Evolutionary conservation across 2,113 vertebrate species (phyloP).

Genomic region (Embiotoca jacksoni): DNA sequence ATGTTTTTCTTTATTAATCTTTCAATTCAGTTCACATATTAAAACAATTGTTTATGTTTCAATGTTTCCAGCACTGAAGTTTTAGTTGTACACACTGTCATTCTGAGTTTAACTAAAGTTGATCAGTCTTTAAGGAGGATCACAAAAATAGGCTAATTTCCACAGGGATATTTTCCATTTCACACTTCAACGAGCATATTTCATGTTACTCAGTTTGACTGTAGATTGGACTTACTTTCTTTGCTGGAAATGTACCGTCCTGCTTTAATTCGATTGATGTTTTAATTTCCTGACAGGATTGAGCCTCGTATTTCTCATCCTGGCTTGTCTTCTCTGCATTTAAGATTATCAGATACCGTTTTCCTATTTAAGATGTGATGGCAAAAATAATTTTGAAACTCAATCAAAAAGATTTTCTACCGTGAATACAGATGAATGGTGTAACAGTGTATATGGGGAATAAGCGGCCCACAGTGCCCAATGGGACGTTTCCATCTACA

Average conservation of each 20-base stretch:
- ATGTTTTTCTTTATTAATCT: slow-evolving; percentile 31
- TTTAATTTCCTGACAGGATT: slow-evolving; percentile 54
- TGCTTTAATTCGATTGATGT: slow-evolving; percentile 61
- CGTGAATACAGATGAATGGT: slow-evolving; percentile 64
- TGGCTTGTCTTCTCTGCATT: slow-evolving; percentile 35
- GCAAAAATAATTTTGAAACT: slow-evolving; percentile 54
- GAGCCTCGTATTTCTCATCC: slow-evolving; percentile 32
- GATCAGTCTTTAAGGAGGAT: slow-evolving; percentile 40
- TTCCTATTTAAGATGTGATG: slow-evolving; percentile 57
- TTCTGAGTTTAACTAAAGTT: slow-evolving; percentile 31
- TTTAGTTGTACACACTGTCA: neutral
- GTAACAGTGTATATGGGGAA: slow-evolving; percentile 29
- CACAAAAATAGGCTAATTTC: slow-evolving; percentile 38
- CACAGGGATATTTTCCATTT: slow-evolving; percentile 44
- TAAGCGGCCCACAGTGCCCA: slow-evolving; percentile 44
- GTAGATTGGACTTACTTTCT: slow-evolving; percentile 41
- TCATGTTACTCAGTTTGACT: slow-evolving; percentile 28
- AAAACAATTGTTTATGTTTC: slow-evolving; percentile 17
- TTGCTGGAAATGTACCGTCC: slow-evolving; percentile 37
- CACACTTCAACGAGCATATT: slow-evolving; percentile 33
- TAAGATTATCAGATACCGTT: slow-evolving; percentile 38
- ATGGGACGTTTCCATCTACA: slow-evolving; percentile 42
- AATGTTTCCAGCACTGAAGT: neutral
- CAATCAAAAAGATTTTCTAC: slow-evolving; percentile 53
- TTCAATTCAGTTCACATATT: slow-evolving; percentile 6